These are phyloP conservation scores for Eugnorisma glareosa DNA, from an alignment of 2,888 invertebrate species.

Conservation along the genomic window DNA sequence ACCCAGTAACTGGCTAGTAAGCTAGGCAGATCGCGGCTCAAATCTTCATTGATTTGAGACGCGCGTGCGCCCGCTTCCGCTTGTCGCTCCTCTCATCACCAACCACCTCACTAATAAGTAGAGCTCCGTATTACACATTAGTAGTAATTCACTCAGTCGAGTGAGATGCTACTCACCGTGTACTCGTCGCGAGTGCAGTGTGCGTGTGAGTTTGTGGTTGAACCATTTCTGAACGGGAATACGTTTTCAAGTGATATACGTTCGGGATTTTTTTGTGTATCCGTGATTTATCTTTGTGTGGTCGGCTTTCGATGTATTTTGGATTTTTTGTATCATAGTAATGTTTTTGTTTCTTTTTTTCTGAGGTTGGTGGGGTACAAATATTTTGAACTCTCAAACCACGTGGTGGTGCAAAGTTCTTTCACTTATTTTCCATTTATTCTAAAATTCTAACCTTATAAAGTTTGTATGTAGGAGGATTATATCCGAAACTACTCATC, in stretches of 20 bases:
- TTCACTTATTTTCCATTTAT: background rate
- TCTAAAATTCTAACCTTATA: background rate
- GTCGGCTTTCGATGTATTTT: conserved; percentile 45
- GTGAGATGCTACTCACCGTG: conserved; percentile 84
- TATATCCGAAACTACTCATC: background rate
- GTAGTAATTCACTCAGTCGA: conserved; percentile 83
- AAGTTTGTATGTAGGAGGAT: background rate
- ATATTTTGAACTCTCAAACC: background rate
- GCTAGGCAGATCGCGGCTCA: background rate
- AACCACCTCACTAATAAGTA: conserved; percentile 72
- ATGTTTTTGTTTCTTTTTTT: background rate
- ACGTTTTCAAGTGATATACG: conserved; percentile 65
- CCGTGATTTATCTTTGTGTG: conserved; percentile 57
- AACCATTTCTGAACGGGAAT: conserved; percentile 54
- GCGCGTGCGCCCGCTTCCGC: conserved; percentile 25
- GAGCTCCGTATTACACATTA: conserved; percentile 76
- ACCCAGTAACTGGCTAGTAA: background rate
- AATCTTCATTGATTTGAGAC: fast-evolving
- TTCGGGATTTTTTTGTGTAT: conserved; percentile 55
- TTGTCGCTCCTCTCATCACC: conserved; percentile 75
- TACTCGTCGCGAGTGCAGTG: conserved; percentile 82
- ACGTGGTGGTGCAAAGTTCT: background rate
- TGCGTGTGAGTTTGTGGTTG: conserved; percentile 77
- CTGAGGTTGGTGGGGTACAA: conserved; percentile 20
- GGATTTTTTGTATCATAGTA: conserved; percentile 37